phyloP scores from a whole-genome alignment of 2,113 vertebrate species.

The Aegotheles bennettii region DNA sequence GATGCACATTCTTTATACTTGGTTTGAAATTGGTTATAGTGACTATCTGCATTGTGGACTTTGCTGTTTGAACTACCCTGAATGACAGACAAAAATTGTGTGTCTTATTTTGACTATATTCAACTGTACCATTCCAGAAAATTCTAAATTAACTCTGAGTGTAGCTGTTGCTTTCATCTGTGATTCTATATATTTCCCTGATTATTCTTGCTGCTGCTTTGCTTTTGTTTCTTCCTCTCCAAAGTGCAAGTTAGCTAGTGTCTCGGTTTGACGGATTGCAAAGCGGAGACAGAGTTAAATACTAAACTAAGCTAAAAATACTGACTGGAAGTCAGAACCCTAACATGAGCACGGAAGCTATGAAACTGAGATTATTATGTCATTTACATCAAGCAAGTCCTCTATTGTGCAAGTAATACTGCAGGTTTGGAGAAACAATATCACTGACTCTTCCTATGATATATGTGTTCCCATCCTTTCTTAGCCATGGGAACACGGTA shows the following conservation, averaged over 20 bases:
- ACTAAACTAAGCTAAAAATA: too few relatives aligned
- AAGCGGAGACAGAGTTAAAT: too few relatives aligned
- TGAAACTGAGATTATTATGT: background rate
- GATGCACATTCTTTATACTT: background rate
- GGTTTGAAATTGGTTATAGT: background rate
- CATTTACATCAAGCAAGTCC: background rate
- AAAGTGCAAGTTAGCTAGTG: background rate
- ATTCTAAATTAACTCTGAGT: background rate
- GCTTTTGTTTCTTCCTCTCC: background rate
- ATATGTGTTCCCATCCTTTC: background rate
- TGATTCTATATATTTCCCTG: background rate
- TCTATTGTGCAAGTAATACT: background rate
- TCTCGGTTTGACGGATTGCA: too few relatives aligned
- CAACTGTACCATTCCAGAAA: background rate
- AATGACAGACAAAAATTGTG: background rate
- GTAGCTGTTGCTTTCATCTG: background rate
- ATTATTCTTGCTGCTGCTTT: background rate
- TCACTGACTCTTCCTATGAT: background rate
- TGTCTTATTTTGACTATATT: background rate
- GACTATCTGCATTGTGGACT: background rate
- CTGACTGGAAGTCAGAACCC: background rate
- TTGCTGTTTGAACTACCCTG: background rate
- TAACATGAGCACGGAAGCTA: background rate
- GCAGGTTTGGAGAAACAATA: background rate
- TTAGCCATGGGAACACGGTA: background rate